phyloP scores from a whole-genome alignment of 2,113 vertebrate species.

The Ariopsis seemanni region DNA sequence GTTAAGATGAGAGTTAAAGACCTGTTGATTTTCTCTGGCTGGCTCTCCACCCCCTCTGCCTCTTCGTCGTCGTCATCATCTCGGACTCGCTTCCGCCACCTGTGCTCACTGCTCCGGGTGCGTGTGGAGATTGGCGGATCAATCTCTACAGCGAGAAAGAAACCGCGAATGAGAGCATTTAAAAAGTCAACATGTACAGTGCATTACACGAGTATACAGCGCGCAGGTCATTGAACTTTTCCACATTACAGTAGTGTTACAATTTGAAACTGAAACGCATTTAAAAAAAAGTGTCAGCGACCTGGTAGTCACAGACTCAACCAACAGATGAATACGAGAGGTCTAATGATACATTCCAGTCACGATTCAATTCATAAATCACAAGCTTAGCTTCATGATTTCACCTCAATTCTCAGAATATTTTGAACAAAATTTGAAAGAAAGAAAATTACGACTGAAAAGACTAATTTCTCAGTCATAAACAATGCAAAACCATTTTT shows the following conservation, averaged over 20 bases:
- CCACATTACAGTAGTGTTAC: not conserved
- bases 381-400: not conserved
- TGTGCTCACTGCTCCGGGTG: conserved; percentile 66
- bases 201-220: not conserved
- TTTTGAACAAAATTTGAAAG: not conserved
- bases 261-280: not conserved
- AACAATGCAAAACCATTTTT: not conserved
- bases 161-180: not conserved
- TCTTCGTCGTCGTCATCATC: conserved; percentile 22
- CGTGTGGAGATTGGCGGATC: conserved; percentile 53
- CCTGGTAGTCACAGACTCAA: not conserved
- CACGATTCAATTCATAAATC: not conserved
- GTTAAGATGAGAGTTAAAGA: not conserved
- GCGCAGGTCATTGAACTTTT: not conserved
- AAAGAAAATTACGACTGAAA: not conserved
- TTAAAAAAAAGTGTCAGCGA: not conserved
- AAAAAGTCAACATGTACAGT: not conserved
- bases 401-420: not conserved
- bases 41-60: not conserved
- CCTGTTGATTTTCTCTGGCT: conserved; percentile 56
- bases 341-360: not conserved
- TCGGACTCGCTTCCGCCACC: conserved; percentile 54
- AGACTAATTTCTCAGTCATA: not conserved
- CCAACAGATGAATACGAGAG: not conserved
- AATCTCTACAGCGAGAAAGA: conserved; percentile 48